Percentiles rank a stretch among this genome's conserved stretches.
These are phyloP conservation scores for Sinocyclocheilus rhinocerous DNA, from an alignment of 2,113 vertebrate species.

Conservation along the genomic window DNA sequence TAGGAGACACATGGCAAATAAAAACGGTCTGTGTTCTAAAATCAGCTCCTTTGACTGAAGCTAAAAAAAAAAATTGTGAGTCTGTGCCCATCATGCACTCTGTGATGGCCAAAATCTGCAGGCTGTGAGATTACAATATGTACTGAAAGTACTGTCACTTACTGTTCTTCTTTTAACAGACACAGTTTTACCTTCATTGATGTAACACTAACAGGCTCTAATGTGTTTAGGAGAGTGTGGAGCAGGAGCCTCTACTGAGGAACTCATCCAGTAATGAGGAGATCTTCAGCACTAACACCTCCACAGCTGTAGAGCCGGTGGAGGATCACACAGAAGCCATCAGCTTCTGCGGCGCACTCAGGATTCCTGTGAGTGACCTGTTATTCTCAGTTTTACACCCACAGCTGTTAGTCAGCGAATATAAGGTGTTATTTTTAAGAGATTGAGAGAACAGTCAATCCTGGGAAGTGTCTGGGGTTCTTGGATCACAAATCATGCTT, in stretches of 20 bases:
- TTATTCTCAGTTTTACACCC: not conserved
- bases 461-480: not conserved
- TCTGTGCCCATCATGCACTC: not conserved
- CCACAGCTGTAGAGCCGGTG: constrained; percentile 32
- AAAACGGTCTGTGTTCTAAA: not conserved
- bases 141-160: not conserved
- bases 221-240: constrained; percentile 54
- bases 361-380: constrained; percentile 85
- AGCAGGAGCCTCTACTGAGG: constrained; percentile 71
- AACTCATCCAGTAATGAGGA: constrained; percentile 64
- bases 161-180: not conserved
- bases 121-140: not conserved
- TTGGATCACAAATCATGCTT: not conserved
- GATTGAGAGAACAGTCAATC: not conserved
- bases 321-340: constrained; percentile 81
- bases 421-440: not conserved
- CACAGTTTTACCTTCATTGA: not conserved
- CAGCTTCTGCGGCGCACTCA: constrained; percentile 87
- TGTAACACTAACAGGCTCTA: not conserved
- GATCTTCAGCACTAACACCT: constrained; percentile 55
- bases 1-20: not conserved
- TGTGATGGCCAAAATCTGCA: not conserved
- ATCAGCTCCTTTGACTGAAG: not conserved
- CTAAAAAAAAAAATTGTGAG: not conserved
- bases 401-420: not conserved